phyloP scores from a whole-genome alignment of 1,140 invertebrate genomes.

The Musca vetustissima region DNA sequence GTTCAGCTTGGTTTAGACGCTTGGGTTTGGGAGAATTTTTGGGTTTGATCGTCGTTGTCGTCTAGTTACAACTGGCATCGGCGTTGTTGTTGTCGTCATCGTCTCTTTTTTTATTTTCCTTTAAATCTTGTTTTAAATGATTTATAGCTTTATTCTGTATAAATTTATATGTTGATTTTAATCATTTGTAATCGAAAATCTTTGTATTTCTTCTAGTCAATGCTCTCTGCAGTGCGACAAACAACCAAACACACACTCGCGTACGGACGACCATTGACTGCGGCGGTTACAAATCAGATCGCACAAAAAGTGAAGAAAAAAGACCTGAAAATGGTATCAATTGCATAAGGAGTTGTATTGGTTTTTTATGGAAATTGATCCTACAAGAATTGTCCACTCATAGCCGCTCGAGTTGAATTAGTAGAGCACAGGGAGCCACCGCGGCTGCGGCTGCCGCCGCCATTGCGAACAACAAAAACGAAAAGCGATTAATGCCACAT shows the following conservation, averaged over 20 bases:
- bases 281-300: no score
- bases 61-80: no score
- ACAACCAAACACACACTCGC: no score
- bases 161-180: slow-evolving; percentile 24
- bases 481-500: slow-evolving; percentile 23
- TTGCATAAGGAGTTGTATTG: slow-evolving; percentile 20
- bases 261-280: no score
- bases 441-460: no score
- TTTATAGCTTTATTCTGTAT: slow-evolving; percentile 23
- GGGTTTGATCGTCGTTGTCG: no score
- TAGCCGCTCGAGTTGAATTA: no score
- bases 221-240: no score
- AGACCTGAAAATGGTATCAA: slow-evolving; percentile 1
- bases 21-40: no score
- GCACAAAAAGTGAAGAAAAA: not conserved
- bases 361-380: slow-evolving; percentile 19
- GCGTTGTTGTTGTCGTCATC: not conserved
- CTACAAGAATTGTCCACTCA: not conserved
- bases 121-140: slow-evolving; percentile 13
- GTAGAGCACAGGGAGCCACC: no score
- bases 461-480: not conserved
- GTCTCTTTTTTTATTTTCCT: not conserved
- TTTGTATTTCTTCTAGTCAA: slow-evolving; percentile 9
- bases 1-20: no score
- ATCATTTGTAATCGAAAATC: slow-evolving; percentile 24